Base-by-base conservation (phyloP, 2,888 invertebrate genomes). In the Melinopterus prodromus region DNA sequence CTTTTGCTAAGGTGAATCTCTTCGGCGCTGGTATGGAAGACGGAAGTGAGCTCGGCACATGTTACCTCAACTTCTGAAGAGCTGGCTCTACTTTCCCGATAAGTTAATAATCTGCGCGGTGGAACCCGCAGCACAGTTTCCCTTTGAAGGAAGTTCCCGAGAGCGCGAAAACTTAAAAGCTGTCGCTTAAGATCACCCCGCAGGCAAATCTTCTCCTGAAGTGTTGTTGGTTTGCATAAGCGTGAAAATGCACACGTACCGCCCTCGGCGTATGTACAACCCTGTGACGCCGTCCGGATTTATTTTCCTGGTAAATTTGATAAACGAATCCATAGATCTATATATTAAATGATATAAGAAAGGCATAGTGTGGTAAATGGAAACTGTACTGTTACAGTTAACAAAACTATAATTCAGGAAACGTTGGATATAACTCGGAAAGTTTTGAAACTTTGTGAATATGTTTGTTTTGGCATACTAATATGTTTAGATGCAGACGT, bases 71-170 rank as follows among this genome's bases (percentile, higher is more conserved):
- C 53, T 53, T 53, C 53, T 7, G 53, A 53, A 12, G 12, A 53
- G 53, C 53, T 6, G 38, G 38, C 9, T 38, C 9, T 6, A 9
- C 38, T 38, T 6, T 9, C 3, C 53, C 53, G 53, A 53, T 53
- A 53, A 53, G 53, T 53, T 53, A 53, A 53, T 53, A 53, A 53
- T 53, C 53, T 53, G 53, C 53, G 12, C 53, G 53, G 53, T 53
- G 53, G 53, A 53, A 53, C 53, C 53, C 53, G 53, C 53, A 53
- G 53, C 53, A 53, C 53, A 53, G 53, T 53, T 53, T 53, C 53
- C 53, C 53, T 53, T 53, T 53, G 53, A 53, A 12, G 53, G 53
- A 53, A 53, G 53, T 53, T 53, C 53, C 12, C 53, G 53, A 12
- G 53, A 53, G 53, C 53, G 53, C 5, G 53, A 53, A 53, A 53